Evolutionary conservation across 1,140 invertebrate genomes (phyloP), one percentile per base, ranked within the genome.

Genomic region (Heliconius hewitsoni): DNA sequence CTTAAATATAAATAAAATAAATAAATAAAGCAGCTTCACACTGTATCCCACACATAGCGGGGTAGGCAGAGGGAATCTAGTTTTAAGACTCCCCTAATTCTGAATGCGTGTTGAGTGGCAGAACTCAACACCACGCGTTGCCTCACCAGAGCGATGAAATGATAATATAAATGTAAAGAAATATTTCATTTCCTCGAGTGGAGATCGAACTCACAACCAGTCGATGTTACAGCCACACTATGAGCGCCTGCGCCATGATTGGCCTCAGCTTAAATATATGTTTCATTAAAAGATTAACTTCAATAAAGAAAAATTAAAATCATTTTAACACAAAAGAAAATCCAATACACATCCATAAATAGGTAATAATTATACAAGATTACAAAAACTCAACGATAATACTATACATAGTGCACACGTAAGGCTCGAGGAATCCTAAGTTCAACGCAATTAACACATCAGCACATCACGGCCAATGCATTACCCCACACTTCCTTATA

Each of bases 401-500:
- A 8, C 11, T 5, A 66, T 66, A 46, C 42, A 16, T 13, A 46
- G 42, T 46, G 60, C 60, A 66, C 27, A 30, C 60, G 60, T 66
- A 66, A 66, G 27, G 23, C 55, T 1, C 1, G 37, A 27, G 73
- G 55, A 79, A 74, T 60, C 52, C 72, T 78, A 73, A 78, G 74
- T 60, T 60, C 50, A 34, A 70, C 39, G 71, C 42, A 79, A 79
- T 79, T 79, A 79, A 79, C 77, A 79, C 77, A 79, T 79, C 73
- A 70, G 42, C 30, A 16, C 73, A 79, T 80, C 79, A 80, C 50
- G 79, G 79, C 30, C 79, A 50, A 73, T 19, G 46, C 46, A 73
- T 80, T 76, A 46, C 79, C 79, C 74, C 79, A 76, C 74, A 73
- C 79, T 80, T 80, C 79, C 79, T 80, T 73, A 71, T 76, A 55